Evolutionary conservation across 1,140 invertebrate species (phyloP), one percentile per base, ranked within the genome.

Genomic region (Manduca sexta): DNA sequence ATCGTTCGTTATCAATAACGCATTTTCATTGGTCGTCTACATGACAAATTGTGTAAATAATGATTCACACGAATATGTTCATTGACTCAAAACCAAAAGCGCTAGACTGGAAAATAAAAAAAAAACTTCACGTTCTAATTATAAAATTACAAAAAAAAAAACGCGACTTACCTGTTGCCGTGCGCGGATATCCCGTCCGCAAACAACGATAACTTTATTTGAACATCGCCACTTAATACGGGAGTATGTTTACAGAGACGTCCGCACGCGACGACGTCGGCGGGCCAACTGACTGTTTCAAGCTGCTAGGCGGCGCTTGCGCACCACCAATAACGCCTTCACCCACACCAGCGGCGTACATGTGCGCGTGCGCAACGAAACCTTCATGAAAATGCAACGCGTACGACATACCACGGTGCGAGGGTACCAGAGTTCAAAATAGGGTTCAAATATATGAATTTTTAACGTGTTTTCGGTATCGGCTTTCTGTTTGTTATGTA

Each of bases 371-470:
- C 50, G 57, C 21, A 26, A 56, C 48, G 40, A 59, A 73, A 51
- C 64, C 72, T 75, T 70, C 70, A 67, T 75, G 68, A 77, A 77
- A 76, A 79, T 74, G 68, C 65, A 73, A 60, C 40, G 49, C 56
- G 52, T 55, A 56, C 60, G 56, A 71, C 68, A 48, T 64, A 63
- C 45, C 45, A 63, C 49, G 60, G 60, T 67, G 71, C 69, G 65
- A n/a, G n/a, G n/a, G 60, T 49, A 16, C 44, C 49, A 29, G 33
- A 42, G 15, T 40, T 40, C 11, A 40, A 17, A 17, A 17, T 40
- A 15, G 10, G 8, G 14, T 17, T 8, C 2, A n/a, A 11, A 14
- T 35, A 11, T 34, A 14, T 34, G n/a, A n/a, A n/a, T n/a, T n/a
- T n/a, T n/a, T n/a, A n/a, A n/a, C n/a, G n/a, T n/a, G n/a, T n/a